Evolutionary conservation across 2,888 invertebrate species (phyloP), one percentile per base, ranked within the genome.

Genomic region (Nymphalis urticae): DNA sequence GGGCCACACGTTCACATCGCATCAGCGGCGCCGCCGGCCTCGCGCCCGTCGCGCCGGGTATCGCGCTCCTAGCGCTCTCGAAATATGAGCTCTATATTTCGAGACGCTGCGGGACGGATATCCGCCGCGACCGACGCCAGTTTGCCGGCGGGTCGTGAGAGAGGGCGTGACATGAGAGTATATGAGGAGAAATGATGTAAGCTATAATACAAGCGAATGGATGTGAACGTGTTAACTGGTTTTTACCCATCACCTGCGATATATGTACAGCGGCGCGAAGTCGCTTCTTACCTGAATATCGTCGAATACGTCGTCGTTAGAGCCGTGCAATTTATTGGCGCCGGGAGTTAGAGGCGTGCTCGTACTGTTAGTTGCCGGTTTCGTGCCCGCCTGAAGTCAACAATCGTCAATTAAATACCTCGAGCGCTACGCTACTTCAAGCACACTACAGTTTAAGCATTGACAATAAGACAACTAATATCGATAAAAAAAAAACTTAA

Each of bases 31-130:
- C 59, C 7, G 27, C 48, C 64, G 48, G 47, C 19, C 48, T 10
- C 48, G 13, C 64, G 21, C 9, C 36, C 36, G 47, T 6, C 64
- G 75, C 73, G 80, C 79, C 72, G 74, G 77, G 82, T 85, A 83
- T 78, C 77, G 75, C 75, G 36, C 77, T 77, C 81, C 81, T 59
- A 78, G 82, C 82, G 86, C 85, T 82, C 81, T 73, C 80, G 85
- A 87, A 89, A 88, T 89, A 90, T 88, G 92, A 92, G 92, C 92
- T 91, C 92, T 85, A 82, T 91, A 90, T 85, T 86, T 85, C 88
- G 80, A 78, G 79, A 85, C 84, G 87, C 84, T 81, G 77, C 75
- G 79, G 77, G 75, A 72, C 74, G 72, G 79, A 77, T 80, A 86
- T 77, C 81, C 76, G 70, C 76, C 83, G 75, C 78, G 75, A 72